A percentile compares a stretch with the other conserved stretches of the same genome.
Conservation (phyloP, 2,888 invertebrate genomes). For the Silvanus unidentatus region DNA sequence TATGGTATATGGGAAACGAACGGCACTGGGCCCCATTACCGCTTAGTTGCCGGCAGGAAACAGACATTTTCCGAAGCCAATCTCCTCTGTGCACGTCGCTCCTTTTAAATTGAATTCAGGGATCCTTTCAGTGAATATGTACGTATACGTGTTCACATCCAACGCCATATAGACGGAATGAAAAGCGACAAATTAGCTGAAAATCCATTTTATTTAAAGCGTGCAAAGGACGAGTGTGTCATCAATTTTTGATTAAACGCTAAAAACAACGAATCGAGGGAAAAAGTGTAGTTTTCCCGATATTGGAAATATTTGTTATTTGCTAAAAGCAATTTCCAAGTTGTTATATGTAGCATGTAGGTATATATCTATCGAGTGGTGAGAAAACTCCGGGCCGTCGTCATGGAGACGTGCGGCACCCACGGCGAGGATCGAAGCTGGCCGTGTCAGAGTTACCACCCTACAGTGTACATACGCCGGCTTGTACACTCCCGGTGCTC, state of each 20-base stretch:
- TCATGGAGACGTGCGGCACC: conserved; percentile 43
- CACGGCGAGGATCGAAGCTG: conserved; percentile 46
- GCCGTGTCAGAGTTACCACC: conserved; percentile 48
- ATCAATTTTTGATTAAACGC: too few relatives aligned
- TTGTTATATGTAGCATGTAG: too few relatives aligned
- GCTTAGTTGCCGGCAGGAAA: conserved; percentile 29
- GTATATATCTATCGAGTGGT: conserved; percentile 12
- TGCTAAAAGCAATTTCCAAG: too few relatives aligned
- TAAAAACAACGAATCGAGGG: too few relatives aligned
- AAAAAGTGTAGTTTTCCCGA: neutral
- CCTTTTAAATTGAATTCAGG: conserved; percentile 38
- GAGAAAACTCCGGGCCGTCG: conserved; percentile 36
- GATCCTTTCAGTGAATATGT: conserved; percentile 37
- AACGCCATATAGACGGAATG: neutral
- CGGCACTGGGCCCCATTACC: conserved; percentile 20
- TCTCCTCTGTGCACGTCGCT: conserved; percentile 26
- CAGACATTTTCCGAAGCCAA: conserved; percentile 40
- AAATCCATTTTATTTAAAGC: too few relatives aligned
- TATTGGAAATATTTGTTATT: neutral
- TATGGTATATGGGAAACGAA: neutral
- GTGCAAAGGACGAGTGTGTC: too few relatives aligned
- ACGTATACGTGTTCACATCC: conserved; percentile 30
- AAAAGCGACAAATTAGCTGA: neutral
- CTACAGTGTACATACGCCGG: conserved; percentile 47
- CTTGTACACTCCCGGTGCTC: conserved; percentile 39